Conservation (phyloP, 2,113 vertebrate genomes). For the Cephalopholis sonnerati region DNA sequence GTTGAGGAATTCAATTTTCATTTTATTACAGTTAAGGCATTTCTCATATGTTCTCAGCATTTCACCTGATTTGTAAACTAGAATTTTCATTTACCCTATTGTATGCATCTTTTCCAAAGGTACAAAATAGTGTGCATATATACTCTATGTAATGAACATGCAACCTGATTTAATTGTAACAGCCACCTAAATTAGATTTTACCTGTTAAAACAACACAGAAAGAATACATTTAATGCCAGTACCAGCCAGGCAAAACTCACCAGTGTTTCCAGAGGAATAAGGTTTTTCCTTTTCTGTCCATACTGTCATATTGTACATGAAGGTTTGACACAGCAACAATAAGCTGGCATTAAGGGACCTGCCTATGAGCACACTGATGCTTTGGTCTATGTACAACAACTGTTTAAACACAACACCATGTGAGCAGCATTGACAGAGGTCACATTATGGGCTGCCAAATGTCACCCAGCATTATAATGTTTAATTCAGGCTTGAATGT, state of each 20-base stretch:
- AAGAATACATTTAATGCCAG: not conserved
- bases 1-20: not conserved
- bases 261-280: not conserved
- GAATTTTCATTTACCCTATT: not conserved
- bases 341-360: not conserved
- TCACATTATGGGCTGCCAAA: not conserved
- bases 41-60: not conserved
- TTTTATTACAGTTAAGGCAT: not conserved
- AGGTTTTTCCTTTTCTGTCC: not conserved
- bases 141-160: not conserved
- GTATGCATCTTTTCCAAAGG: not conserved
- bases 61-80: not conserved
- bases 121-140: not conserved
- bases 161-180: not conserved
- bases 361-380: not conserved
- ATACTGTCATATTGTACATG: not conserved
- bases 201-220: not conserved
- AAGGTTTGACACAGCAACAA: not conserved
- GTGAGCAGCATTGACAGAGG: not conserved
- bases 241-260: not conserved
- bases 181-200: not conserved
- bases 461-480: not conserved
- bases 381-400: not conserved
- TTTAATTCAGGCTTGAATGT: not conserved
- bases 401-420: not conserved